These are phyloP conservation scores for Drosophila mayri DNA, from an alignment of 1,140 invertebrate genomes.

Conservation along the genomic window DNA sequence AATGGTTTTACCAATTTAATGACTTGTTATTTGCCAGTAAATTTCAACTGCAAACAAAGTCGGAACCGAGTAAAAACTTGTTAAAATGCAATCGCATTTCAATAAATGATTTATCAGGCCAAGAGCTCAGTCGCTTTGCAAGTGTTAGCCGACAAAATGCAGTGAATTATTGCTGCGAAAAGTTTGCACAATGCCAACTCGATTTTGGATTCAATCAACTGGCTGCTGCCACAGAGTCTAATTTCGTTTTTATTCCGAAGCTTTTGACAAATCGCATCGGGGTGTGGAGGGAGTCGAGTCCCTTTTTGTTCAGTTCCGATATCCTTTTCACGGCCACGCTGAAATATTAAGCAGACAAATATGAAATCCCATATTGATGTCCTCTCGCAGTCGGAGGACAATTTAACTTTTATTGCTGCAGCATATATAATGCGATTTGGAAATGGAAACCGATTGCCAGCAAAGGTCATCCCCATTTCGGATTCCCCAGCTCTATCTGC, in stretches of 20 bases:
- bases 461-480: conserved; percentile 66
- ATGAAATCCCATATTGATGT: conserved; percentile 75
- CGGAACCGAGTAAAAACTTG: conserved; percentile 20
- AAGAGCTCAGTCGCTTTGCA: background rate
- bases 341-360: conserved; percentile 78
- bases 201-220: conserved; percentile 50
- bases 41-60: conserved; percentile 6
- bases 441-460: conserved; percentile 70
- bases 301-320: conserved; percentile 24
- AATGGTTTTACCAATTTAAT: conserved; percentile 6
- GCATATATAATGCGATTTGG: conserved; percentile 73
- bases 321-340: conserved; percentile 67
- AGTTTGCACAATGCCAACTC: conserved; percentile 48
- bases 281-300: conserved; percentile 5
- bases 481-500: conserved; percentile 26
- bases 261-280: conserved; percentile 35
- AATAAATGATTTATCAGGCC: conserved; percentile 52
- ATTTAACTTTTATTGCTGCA: conserved; percentile 78
- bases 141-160: conserved; percentile 27
- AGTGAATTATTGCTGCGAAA: conserved; percentile 36
- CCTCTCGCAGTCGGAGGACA: conserved; percentile 54
- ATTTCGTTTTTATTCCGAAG: conserved; percentile 49
- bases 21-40: conserved; percentile 16
- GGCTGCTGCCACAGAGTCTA: conserved; percentile 51
- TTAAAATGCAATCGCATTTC: conserved; percentile 36